Percentiles rank a stretch among this genome's conserved stretches.
These are phyloP conservation scores for Pelodiscus sinensis DNA, from an alignment of 2,113 vertebrate genomes.

Conservation along the genomic window DNA sequence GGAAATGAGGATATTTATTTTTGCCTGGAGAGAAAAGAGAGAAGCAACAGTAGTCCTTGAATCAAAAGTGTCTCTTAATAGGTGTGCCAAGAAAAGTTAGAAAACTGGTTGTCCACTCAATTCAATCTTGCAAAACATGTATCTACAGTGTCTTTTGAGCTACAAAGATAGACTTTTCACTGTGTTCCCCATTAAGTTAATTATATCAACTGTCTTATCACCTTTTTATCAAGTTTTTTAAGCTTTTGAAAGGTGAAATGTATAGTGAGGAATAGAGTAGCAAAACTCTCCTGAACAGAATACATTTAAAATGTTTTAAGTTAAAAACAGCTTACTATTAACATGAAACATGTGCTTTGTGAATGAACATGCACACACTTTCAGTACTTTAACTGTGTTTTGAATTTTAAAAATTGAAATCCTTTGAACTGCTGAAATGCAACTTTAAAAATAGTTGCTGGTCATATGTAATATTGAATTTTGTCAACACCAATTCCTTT, in stretches of 20 bases:
- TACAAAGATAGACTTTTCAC: not conserved
- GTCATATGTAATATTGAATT: slow-evolving; percentile 37
- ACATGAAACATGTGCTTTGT: not conserved
- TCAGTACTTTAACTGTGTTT: not conserved
- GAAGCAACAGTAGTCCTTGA: not conserved
- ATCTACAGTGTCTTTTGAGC: not conserved
- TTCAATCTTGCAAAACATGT: not conserved
- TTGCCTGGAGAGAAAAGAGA: not conserved
- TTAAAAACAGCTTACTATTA: not conserved
- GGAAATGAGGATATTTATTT: fast-evolving
- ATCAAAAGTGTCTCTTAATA: not conserved
- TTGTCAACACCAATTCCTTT: slow-evolving; percentile 28
- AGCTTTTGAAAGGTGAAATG: not conserved
- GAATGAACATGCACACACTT: not conserved
- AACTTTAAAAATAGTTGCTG: slow-evolving; percentile 63
- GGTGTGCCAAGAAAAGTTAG: not conserved
- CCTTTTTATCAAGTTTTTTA: not conserved
- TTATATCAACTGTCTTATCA: not conserved
- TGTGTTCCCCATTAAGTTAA: not conserved
- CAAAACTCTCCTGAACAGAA: not conserved
- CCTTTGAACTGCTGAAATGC: not conserved
- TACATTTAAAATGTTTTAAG: slow-evolving; percentile 4
- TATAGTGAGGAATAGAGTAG: not conserved
- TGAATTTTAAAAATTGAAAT: slow-evolving; percentile 2
- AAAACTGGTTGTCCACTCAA: not conserved